A percentile compares a stretch with the other conserved stretches of the same genome.
phyloP scores from a whole-genome alignment of 2,888 invertebrate genomes.

The Slavum lentiscoides region DNA sequence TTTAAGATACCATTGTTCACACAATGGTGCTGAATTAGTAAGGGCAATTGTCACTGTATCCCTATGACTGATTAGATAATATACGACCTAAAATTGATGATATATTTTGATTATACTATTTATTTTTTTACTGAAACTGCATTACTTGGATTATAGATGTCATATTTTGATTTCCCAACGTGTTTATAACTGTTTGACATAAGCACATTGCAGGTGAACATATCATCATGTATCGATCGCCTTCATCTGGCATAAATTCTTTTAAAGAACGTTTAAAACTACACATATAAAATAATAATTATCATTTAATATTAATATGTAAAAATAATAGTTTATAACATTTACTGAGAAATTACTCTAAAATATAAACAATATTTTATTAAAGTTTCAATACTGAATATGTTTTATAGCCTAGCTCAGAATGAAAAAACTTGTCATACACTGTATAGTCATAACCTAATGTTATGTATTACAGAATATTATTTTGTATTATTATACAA shows the following conservation, averaged over 20 bases:
- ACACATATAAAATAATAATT: slow-evolving; percentile 8
- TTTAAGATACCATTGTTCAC: slow-evolving; percentile 52
- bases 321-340: too few relatives aligned
- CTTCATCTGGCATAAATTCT: slow-evolving; percentile 67
- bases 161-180: slow-evolving; percentile 81
- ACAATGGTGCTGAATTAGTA: slow-evolving; percentile 48
- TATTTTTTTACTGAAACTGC: neutral
- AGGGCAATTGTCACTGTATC: slow-evolving; percentile 40
- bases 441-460: too few relatives aligned
- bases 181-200: slow-evolving; percentile 79
- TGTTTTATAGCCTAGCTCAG: too few relatives aligned
- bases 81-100: slow-evolving; percentile 33
- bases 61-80: slow-evolving; percentile 47
- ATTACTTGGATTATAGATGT: slow-evolving; percentile 74
- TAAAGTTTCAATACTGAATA: too few relatives aligned
- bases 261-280: slow-evolving; percentile 43
- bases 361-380: too few relatives aligned
- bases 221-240: slow-evolving; percentile 78
- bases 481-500: too few relatives aligned
- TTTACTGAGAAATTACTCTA: too few relatives aligned
- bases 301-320: neutral
- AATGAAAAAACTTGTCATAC: too few relatives aligned
- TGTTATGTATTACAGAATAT: too few relatives aligned
- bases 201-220: slow-evolving; percentile 79
- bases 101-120: neutral